A percentile compares a stretch with the other conserved stretches of the same genome.
Evolutionary conservation across 2,888 invertebrate species (phyloP).

Genomic region (Thalpophila matura): DNA sequence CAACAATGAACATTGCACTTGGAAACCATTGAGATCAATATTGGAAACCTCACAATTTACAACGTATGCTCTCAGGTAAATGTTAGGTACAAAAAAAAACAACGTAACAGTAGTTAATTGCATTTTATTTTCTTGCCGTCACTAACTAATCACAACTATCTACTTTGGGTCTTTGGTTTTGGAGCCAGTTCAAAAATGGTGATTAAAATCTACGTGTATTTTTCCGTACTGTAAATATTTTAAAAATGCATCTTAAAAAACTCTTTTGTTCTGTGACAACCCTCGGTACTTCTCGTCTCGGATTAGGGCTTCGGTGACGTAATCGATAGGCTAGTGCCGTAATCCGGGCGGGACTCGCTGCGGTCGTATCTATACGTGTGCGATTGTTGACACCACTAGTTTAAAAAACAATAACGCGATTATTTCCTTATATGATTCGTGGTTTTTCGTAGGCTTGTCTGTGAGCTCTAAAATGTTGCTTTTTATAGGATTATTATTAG

Average conservation of each 20-base stretch:
- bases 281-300: conserved; percentile 46
- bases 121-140: too few species aligned
- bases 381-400: conserved; percentile 36
- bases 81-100: too few species aligned
- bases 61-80: too few species aligned
- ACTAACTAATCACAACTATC: too few species aligned
- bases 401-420: conserved; percentile 26
- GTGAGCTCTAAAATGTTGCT: neutral
- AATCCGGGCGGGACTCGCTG: conserved; percentile 57
- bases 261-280: conserved; percentile 23
- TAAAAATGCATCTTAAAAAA: neutral
- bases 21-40: too few species aligned
- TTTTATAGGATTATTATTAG: neutral
- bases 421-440: conserved; percentile 4
- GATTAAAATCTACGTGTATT: too few species aligned
- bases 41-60: too few species aligned
- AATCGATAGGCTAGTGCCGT: conserved; percentile 65
- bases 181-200: too few species aligned
- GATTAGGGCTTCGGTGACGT: conserved; percentile 66
- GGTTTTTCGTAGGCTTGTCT: neutral
- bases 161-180: too few species aligned
- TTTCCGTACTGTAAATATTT: too few species aligned
- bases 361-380: conserved; percentile 49
- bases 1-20: too few species aligned
- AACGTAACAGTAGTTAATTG: too few species aligned